Evolutionary conservation across 2,888 invertebrate species (phyloP), one percentile per base, ranked within the genome.

Genomic region (Cheilosia vernalis): DNA sequence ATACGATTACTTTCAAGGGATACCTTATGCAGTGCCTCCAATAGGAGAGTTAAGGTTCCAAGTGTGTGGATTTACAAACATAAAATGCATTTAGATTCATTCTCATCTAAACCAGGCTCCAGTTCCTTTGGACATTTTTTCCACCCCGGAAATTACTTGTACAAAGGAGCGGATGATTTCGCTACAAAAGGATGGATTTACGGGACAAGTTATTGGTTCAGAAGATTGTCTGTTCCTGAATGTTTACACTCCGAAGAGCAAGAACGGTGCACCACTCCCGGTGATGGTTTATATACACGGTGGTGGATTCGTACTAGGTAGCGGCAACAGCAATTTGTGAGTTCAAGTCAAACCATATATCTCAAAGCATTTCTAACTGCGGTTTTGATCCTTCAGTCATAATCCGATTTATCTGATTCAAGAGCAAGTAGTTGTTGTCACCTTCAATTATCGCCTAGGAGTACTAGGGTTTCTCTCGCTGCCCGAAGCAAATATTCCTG

Each of bases 1-100:
- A 47, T 94, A 92, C 88, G 92, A 90, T 85, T 91, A 91, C 27
- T 94, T 93, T 87, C 92, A 93, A 86, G 93, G 94, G 1, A 93
- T 94, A 61, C 94, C 94, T 0, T 94, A 93, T 88, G 94, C 94
- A 1, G 92, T 93, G 76, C 93, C 94, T 24, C 94, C 94, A 21
- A 56, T 94, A 24, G 93, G 92, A 2, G 88, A 90, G 5, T 87
- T 93, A 3, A 88, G 92, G 55, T 93, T 91, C 77, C 88, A 89
- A 87, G 92, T 92, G 88, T 87, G 87, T 70, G 53, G 24, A 9
- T 19, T 13, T 1, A 1, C 1, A 30, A 47, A 47, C 7, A 19
- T 37, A 37, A 37, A 37, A 4, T 2, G 5, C 19, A 13, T 21
- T 15, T 40, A 3, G 4, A 27, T 6, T 5, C 27, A 58, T 15